Base-by-base conservation (phyloP, 2,797 vertebrate genomes). In the Pangasius mekongensis region DNA sequence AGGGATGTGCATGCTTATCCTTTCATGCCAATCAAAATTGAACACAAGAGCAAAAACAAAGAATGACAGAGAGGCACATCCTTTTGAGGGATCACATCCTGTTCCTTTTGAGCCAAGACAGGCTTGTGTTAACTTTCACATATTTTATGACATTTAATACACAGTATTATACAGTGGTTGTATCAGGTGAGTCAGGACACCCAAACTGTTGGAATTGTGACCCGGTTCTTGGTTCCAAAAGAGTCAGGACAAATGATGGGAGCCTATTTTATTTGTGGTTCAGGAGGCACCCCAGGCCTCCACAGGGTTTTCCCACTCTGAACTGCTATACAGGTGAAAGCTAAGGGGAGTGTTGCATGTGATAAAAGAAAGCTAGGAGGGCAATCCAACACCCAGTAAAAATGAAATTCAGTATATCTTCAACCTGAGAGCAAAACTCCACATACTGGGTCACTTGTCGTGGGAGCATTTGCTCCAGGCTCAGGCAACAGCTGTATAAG, bases 351-450 rank as follows among this genome's bases (percentile, higher is more conserved):
- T 83, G 58, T n/a, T 62, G 58, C 18, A 47, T 83, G 58, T 64
- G 58, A 83, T 83, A 43, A 83, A 62, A 82, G 33, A 82, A 43
- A 62, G 39, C 58, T n/a, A 30, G 60, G 24, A 83, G 39, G 13
- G 62, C 16, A 58, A 81, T 58, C 54, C 8, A 58, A 58, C 52
- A n/a, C 56, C 22, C 56, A 83, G 58, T 43, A n/a, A 83, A 83
- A 83, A 83, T 83, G 58, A 82, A 83, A 64, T n/a, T 64, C 81
- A 47, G 81, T 47, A 47, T 8, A n/a, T 47, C 13, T 64, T 47
- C 16, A 58, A 47, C 58, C 36, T 64, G 39, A 64, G 77, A 89
- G 67, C 90, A 81, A 91, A 91, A 92, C 91, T 92, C 90, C 87
- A 91, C 91, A 89, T 90, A 86, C 81, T 64, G 60, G 80, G 58